Conservation (phyloP, 2,113 vertebrate genomes). For the Neotragus pygmaeus region DNA sequence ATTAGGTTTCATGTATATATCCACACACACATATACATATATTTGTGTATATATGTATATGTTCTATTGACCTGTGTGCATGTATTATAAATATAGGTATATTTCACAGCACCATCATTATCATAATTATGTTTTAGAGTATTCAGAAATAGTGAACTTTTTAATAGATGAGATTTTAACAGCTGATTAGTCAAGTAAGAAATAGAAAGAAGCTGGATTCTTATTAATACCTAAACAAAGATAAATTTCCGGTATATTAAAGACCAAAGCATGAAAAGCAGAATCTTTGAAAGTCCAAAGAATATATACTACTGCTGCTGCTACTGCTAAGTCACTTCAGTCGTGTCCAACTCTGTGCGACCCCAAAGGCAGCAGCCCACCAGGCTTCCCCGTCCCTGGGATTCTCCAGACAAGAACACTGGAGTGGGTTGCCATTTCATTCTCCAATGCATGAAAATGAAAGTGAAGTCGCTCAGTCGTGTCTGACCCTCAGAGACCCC, state of each 20-base stretch:
- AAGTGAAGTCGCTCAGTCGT: too few relatives aligned
- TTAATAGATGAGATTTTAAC: not conserved
- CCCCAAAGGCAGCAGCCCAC: too few relatives aligned
- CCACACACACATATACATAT: not conserved
- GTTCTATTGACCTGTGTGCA: not conserved
- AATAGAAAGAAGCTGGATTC: not conserved
- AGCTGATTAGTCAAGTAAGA: not conserved
- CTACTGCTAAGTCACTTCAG: too few relatives aligned
- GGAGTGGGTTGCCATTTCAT: too few relatives aligned
- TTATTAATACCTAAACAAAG: not conserved
- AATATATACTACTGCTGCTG: not conserved
- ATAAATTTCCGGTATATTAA: not conserved
- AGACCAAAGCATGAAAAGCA: not conserved
- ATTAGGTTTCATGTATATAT: not conserved
- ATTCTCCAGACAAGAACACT: too few relatives aligned
- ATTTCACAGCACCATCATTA: not conserved
- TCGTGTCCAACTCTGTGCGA: too few relatives aligned
- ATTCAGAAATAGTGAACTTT: not conserved
- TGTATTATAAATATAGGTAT: not conserved
- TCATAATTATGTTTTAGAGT: not conserved
- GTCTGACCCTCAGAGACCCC: too few relatives aligned
- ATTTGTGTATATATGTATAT: not conserved
- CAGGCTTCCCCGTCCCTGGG: too few relatives aligned
- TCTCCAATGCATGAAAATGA: too few relatives aligned
- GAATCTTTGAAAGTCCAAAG: not conserved